A percentile compares a stretch with the other conserved stretches of the same genome.
Evolutionary conservation across 2,113 vertebrate genomes (phyloP).

Genomic region (Pseudonaja textilis): DNA sequence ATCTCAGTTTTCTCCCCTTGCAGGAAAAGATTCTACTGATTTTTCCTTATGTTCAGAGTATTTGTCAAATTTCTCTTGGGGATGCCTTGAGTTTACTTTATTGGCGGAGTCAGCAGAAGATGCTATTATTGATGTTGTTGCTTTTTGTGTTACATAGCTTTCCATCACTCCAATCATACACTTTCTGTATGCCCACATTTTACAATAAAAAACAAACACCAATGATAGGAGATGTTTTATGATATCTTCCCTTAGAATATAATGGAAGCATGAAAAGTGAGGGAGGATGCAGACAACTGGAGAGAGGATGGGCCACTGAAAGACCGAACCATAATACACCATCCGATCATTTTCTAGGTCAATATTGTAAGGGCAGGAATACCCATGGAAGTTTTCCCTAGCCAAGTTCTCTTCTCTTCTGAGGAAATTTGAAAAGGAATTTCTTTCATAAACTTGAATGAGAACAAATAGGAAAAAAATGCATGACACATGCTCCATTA

Average conservation of each 20-base stretch:
- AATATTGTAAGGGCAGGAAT: not conserved
- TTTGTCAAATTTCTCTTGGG: not conserved
- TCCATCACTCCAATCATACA: not conserved
- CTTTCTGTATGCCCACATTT: not conserved
- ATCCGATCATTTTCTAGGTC: not conserved
- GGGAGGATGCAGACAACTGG: not conserved
- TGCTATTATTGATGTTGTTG: not conserved
- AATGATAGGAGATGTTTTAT: not conserved
- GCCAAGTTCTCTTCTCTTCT: not conserved
- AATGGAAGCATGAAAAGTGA: not conserved
- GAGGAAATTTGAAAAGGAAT: not conserved
- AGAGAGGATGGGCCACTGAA: not conserved
- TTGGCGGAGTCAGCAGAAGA: not conserved
- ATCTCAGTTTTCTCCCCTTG: not conserved
- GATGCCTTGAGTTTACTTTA: not conserved
- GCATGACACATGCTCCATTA: not conserved
- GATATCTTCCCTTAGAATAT: not conserved
- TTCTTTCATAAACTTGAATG: not conserved
- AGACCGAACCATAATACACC: not conserved
- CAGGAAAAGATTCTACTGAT: not conserved
- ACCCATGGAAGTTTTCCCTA: not conserved
- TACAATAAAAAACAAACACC: not conserved
- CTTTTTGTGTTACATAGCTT: not conserved
- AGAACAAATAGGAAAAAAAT: not conserved
- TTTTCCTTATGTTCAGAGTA: not conserved